These are phyloP conservation scores for Todiramphus chloris DNA, from an alignment of 2,113 vertebrate genomes.

Conservation along the genomic window DNA sequence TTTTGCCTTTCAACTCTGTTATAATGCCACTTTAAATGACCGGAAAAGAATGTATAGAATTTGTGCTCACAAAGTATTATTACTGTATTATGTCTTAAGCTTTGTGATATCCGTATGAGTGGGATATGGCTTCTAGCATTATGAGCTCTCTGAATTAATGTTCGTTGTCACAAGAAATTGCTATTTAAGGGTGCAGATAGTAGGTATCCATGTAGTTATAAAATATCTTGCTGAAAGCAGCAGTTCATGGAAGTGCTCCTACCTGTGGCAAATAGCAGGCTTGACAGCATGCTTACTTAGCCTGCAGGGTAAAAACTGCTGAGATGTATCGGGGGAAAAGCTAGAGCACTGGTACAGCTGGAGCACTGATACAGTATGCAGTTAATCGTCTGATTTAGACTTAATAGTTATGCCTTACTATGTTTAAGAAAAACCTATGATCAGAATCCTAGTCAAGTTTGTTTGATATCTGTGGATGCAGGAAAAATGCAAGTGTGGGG, in stretches of 20 bases:
- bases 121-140: not conserved
- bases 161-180: not conserved
- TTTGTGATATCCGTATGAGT: rapidly evolving
- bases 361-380: not conserved
- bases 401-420: not conserved
- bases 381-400: not conserved
- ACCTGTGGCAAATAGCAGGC: not conserved
- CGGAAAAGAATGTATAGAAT: not conserved
- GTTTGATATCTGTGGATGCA: not conserved
- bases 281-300: not conserved
- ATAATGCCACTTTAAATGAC: not conserved
- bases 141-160: not conserved
- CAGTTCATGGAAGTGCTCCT: not conserved
- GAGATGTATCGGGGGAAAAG: not conserved
- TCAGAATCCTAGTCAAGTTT: not conserved
- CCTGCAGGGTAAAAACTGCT: not conserved
- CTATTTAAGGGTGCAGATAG: not conserved
- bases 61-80: not conserved
- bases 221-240: not conserved
- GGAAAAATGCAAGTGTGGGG: not conserved
- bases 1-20: not conserved
- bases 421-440: not conserved
- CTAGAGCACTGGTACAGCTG: not conserved
- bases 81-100: not conserved
- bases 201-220: not conserved